A percentile compares a stretch with the other conserved stretches of the same genome.
Evolutionary conservation across 2,797 vertebrate genomes (phyloP).

Genomic region (Amphiprion clarkii): DNA sequence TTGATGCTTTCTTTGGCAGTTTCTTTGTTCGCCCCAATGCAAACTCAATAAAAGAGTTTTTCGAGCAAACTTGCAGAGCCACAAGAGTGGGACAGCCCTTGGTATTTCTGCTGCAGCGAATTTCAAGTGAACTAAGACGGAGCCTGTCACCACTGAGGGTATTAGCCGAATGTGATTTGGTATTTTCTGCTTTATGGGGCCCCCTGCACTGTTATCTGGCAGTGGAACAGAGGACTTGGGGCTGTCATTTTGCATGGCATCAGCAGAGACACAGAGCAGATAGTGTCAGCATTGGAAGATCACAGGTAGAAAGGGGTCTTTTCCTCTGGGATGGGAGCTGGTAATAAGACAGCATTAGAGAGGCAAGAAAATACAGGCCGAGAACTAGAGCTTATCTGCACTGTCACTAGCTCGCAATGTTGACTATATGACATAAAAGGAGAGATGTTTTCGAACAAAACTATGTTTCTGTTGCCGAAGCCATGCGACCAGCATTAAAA

Average conservation of each 20-base stretch:
- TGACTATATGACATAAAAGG: conserved; percentile 38
- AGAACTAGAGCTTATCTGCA: conserved; percentile 59
- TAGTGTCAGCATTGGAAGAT: conserved; percentile 75
- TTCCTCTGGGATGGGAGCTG: conserved; percentile 60
- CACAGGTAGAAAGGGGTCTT: conserved; percentile 72
- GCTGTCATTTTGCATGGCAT: conserved; percentile 79
- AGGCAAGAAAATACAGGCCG: conserved; percentile 52
- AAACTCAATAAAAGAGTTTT: conserved; percentile 61
- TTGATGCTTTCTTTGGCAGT: conserved; percentile 50
- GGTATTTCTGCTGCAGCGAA: conserved; percentile 63
- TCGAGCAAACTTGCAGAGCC: conserved; percentile 49
- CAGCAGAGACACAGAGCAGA: conserved; percentile 73
- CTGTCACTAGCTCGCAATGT: conserved; percentile 52
- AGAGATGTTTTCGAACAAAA: conserved; percentile 35
- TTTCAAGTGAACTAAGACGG: conserved; percentile 65
- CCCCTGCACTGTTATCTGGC: conserved; percentile 66
- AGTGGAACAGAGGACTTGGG: conserved; percentile 69
- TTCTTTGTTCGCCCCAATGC: conserved; percentile 47
- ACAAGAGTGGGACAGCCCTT: conserved; percentile 47
- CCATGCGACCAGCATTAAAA: conserved; percentile 1
- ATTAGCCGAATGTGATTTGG: conserved; percentile 76
- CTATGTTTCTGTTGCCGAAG: conserved; percentile 32
- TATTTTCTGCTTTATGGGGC: conserved; percentile 69
- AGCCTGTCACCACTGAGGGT: conserved; percentile 72
- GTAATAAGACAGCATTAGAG: conserved; percentile 72